phyloP scores from a whole-genome alignment of 1,140 invertebrate genomes.

The Globodera rostochiensis region DNA sequence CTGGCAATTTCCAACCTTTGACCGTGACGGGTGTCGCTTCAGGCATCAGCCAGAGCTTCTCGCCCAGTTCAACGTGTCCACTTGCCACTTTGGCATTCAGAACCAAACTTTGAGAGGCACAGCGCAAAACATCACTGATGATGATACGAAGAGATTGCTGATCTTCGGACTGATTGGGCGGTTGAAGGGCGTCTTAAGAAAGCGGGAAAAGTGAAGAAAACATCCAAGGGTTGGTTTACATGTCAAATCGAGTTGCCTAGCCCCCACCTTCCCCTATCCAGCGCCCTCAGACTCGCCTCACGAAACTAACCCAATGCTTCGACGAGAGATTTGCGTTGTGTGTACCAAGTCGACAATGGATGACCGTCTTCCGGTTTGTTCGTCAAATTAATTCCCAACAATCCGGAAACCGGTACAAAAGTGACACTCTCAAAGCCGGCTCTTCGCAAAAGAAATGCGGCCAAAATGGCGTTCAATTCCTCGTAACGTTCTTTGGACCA shows the following conservation, averaged over 20 bases:
- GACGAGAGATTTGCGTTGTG: slow-evolving; percentile 76
- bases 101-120: slow-evolving; percentile 77
- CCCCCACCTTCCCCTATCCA: too few species aligned
- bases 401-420: slow-evolving; percentile 91
- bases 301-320: slow-evolving; percentile 76
- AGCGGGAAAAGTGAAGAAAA: slow-evolving; percentile 65
- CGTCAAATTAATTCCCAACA: slow-evolving; percentile 90
- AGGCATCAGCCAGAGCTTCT: slow-evolving; percentile 86
- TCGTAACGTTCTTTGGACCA: slow-evolving; percentile 75
- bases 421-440: slow-evolving; percentile 75
- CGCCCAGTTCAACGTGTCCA: slow-evolving; percentile 79
- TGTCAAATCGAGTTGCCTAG: not conserved
- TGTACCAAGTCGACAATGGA: slow-evolving; percentile 80
- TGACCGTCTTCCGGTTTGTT: slow-evolving; percentile 74
- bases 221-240: slow-evolving; percentile 57
- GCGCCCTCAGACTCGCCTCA: not conserved
- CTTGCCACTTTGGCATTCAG: slow-evolving; percentile 87
- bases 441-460: slow-evolving; percentile 87
- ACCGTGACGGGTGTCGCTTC: slow-evolving; percentile 77
- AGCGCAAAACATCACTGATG: slow-evolving; percentile 92
- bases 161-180: slow-evolving; percentile 75
- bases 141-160: slow-evolving; percentile 86
- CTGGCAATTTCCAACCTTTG: slow-evolving; percentile 70
- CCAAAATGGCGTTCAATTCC: slow-evolving; percentile 83
- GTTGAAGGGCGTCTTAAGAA: slow-evolving; percentile 65